phyloP scores from a whole-genome alignment of 2,113 vertebrate genomes.

The Polypterus senegalus region DNA sequence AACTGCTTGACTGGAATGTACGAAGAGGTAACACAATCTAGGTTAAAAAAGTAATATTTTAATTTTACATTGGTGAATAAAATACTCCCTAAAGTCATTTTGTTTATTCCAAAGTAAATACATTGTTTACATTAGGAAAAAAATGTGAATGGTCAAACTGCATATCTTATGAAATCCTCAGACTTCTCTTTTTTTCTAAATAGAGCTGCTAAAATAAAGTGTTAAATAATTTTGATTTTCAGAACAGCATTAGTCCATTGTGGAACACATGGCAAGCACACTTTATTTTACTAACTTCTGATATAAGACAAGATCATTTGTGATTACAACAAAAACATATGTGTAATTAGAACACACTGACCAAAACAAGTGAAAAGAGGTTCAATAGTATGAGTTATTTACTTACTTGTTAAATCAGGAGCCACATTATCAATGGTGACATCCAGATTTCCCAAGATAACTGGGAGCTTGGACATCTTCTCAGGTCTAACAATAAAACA shows the following conservation, averaged over 20 bases:
- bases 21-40: conserved; percentile 91
- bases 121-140: no score
- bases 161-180: no score
- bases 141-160: no score
- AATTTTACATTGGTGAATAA: conserved; percentile 6
- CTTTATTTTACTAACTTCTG: no score
- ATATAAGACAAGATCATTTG: no score
- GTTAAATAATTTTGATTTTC: no score
- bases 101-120: no score
- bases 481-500: conserved; percentile 58
- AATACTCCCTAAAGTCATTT: neutral
- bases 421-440: conserved; percentile 87
- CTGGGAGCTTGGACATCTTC: conserved; percentile 94
- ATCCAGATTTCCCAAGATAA: conserved; percentile 94
- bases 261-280: no score
- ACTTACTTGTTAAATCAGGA: conserved; percentile 85
- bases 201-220: no score
- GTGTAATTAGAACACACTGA: conserved; percentile 14
- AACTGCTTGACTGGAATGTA: conserved; percentile 93
- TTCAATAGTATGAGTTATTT: conserved; percentile 5
- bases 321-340: no score
- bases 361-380: neutral
- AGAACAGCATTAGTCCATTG: no score
- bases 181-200: no score
- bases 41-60: conserved; percentile 10